Evolutionary conservation across 2,797 vertebrate species (phyloP).

Genomic region (Parotocinclus haroldoi): DNA sequence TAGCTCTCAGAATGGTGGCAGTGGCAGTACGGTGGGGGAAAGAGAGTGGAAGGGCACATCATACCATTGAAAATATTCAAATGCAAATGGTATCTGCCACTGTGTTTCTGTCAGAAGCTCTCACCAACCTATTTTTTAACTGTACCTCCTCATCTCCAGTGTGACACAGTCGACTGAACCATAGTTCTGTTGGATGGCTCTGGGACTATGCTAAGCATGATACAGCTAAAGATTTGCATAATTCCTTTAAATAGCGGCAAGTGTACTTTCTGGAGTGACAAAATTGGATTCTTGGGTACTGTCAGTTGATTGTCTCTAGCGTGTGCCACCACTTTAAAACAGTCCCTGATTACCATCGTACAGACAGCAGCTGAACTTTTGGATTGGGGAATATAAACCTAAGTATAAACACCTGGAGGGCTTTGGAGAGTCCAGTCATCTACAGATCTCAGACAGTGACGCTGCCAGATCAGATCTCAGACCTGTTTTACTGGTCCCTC

Average conservation of each 20-base stretch:
- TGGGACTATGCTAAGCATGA: conserved; percentile 5
- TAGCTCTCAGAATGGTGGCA: conserved; percentile 56
- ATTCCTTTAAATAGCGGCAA: conserved; percentile 63
- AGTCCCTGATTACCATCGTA: background rate
- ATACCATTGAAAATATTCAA: conserved; percentile 47
- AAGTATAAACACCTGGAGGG: conserved; percentile 23
- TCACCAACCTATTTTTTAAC: background rate
- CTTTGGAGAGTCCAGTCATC: conserved; percentile 7
- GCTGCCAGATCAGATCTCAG: conserved; percentile 3
- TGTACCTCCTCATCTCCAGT: background rate
- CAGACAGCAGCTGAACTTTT: conserved; percentile 6
- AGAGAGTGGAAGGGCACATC: conserved; percentile 21
- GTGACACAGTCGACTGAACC: background rate
- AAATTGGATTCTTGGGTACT: background rate
- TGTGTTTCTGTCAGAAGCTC: conserved; percentile 11
- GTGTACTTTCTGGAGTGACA: background rate
- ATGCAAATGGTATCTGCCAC: conserved; percentile 13
- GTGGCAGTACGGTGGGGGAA: conserved; percentile 15
- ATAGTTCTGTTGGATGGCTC: background rate
- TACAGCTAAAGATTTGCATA: conserved; percentile 59
- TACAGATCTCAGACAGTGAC: background rate
- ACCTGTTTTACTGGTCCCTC: conserved; percentile 23
- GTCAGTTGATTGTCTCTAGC: conserved; percentile 10
- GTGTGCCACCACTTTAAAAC: conserved; percentile 25
- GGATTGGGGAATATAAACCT: background rate